Evolutionary conservation across 2,797 vertebrate species (phyloP), one percentile per base, ranked within the genome.

Genomic region (Coreius guichenoti): DNA sequence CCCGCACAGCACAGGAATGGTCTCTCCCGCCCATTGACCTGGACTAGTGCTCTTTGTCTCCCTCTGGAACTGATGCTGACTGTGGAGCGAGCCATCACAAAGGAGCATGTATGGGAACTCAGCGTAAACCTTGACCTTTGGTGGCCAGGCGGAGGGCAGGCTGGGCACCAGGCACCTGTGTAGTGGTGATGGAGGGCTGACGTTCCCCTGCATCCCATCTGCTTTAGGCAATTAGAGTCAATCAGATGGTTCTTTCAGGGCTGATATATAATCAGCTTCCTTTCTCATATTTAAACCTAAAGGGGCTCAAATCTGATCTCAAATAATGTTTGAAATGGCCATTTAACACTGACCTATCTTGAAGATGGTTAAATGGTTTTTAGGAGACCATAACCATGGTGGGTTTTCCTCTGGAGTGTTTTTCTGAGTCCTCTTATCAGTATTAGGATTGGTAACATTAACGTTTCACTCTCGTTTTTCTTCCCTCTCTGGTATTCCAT

Each of bases 21-120:
- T 89, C 67, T 84, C 14, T 74, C 83, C 84, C 73, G 4, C 85
- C 79, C 81, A 69, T 16, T 85, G 85, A 83, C 92, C 90, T 81
- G 89, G 90, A 90, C 94, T 91, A 90, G 69, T 74, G 87, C 89
- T 92, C 91, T 95, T 96, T 97, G 95, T 96, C 89, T 93, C 61
- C 83, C 80, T 88, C 91, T 94, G 94, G 95, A 89, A 95, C 95
- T 91, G 87, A 93, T 95, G 94, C 94, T 94, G 93, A 88, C 83
- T 92, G 92, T 91, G 90, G 90, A 94, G 90, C 93, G 93, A 93
- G 89, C 65, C 83, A 26, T 91, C 93, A 96, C 95, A 96, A 97
- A 96, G 92, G 88, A 86, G 70, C 86, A 92, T 94, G 95, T 95
- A 95, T 97, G 96, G 95, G 96, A 97, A 97, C 94, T 93, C 90